Base-by-base conservation (phyloP, 1,140 invertebrate genomes). In the Anastrepha ludens region DNA sequence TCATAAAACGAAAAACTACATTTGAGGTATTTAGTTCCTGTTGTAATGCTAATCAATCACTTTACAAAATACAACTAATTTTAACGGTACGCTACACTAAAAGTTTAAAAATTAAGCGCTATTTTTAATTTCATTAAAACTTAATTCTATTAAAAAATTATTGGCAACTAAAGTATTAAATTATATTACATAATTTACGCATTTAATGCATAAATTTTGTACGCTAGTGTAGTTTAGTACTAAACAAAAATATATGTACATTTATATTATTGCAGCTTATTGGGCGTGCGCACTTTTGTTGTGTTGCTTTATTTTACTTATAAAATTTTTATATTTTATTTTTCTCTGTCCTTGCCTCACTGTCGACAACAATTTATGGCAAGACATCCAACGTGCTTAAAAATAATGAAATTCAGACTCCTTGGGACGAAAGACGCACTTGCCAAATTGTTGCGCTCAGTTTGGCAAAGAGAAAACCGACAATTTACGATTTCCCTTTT, bases 151-250 rank as follows among this genome's bases (percentile, higher is more conserved):
- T 90, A 55, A 89, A 89, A 88, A 90, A 89, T 88, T 29, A 29
- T 29, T 90, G 88, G 87, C 86, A 90, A 90, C 90, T 90, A 90
- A 90, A 90, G 86, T 81, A 89, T 81, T 55, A 55, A 55, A 81
- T 55, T 55, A 81, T 55, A 20, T 81, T 81, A 81, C 17, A 81
- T n/a, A 81, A 81, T 29, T 81, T 81, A 81, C 47, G 29, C 74
- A 81, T 81, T 81, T 81, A 20, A 81, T 81, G 74, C 41, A 50
- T 81, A 81, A 81, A 81, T 81, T 78, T 74, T 47, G 8, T 15
- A 70, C 7, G 11, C 39, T 67, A 41, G 8, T 29, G 29, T 70
- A 44, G 11, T 50, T 74, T 47, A 50, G 9, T 47, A n/a, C 20
- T 74, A 47, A 74, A 50, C 13, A 44, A 47, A 74, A 74, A 74